Percentiles rank a stretch among this genome's conserved stretches.
Conservation (phyloP, 2,113 vertebrate species). For the Maylandia zebra region DNA sequence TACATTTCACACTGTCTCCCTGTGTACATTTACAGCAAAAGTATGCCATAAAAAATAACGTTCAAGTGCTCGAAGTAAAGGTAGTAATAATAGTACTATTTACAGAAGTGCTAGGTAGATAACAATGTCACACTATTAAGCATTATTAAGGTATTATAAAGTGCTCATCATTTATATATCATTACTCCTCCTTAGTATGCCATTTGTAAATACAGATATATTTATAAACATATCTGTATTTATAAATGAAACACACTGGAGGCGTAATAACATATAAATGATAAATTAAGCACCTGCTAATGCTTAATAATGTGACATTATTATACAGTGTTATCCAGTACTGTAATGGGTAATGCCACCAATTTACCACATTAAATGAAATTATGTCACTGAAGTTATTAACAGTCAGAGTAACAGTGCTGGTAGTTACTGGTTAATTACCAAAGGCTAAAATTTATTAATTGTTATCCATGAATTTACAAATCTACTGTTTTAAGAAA, state of each 20-base stretch:
- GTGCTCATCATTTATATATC: neutral
- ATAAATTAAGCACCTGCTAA: neutral
- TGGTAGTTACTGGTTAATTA: neutral
- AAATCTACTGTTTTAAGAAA: neutral
- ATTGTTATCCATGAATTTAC: neutral
- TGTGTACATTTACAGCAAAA: neutral
- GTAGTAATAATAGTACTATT: neutral
- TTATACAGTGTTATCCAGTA: neutral
- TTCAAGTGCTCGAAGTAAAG: neutral
- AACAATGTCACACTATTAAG: neutral
- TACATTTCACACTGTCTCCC: neutral
- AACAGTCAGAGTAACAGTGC: neutral
- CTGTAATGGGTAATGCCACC: fast-evolving
- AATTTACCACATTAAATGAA: neutral
- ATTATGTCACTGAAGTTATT: neutral
- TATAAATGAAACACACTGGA: neutral
- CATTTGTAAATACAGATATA: neutral
- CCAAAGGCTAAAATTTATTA: neutral
- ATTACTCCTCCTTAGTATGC: neutral
- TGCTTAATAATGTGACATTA: neutral
- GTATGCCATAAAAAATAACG: neutral
- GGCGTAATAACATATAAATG: neutral
- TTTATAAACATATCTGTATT: neutral
- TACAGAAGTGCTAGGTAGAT: neutral
- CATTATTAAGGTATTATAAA: neutral